These are phyloP conservation scores for Dinomys branickii DNA, from an alignment of 2,113 vertebrate species.

Conservation along the genomic window DNA sequence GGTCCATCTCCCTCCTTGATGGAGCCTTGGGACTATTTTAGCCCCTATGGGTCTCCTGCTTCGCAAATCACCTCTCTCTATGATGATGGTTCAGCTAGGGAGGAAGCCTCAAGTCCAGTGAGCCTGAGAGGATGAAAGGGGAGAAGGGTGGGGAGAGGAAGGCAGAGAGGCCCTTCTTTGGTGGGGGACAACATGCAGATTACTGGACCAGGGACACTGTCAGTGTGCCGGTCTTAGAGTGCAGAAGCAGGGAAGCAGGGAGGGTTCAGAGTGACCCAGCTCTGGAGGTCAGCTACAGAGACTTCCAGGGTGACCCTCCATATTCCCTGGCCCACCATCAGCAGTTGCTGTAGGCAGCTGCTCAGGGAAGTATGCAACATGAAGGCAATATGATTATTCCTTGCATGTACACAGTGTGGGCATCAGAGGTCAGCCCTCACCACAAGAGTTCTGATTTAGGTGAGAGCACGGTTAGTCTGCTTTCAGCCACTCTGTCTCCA, in stretches of 20 bases:
- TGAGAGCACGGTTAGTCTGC: neutral
- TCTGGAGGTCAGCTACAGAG: neutral
- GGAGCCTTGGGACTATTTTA: neutral
- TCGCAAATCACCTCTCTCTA: neutral
- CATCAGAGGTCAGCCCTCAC: neutral
- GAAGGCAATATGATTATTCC: neutral
- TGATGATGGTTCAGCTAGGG: too few relatives aligned
- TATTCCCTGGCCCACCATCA: accelerated
- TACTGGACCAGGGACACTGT: neutral
- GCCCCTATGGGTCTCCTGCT: neutral
- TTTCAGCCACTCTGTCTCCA: neutral
- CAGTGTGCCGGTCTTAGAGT: neutral
- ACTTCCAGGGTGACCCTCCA: neutral
- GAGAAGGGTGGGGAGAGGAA: neutral
- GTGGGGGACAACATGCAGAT: neutral
- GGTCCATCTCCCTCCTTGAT: neutral
- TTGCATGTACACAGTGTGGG: too few relatives aligned
- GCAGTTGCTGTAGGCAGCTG: neutral
- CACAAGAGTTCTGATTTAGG: neutral
- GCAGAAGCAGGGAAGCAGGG: too few relatives aligned
- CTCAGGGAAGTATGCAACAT: neutral
- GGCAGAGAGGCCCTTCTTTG: neutral
- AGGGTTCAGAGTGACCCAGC: neutral
- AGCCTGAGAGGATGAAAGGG: neutral
- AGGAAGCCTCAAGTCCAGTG: neutral